These are phyloP conservation scores for Notoglanidium macrostoma DNA, from an alignment of 2,797 vertebrate species.

Conservation along the genomic window DNA sequence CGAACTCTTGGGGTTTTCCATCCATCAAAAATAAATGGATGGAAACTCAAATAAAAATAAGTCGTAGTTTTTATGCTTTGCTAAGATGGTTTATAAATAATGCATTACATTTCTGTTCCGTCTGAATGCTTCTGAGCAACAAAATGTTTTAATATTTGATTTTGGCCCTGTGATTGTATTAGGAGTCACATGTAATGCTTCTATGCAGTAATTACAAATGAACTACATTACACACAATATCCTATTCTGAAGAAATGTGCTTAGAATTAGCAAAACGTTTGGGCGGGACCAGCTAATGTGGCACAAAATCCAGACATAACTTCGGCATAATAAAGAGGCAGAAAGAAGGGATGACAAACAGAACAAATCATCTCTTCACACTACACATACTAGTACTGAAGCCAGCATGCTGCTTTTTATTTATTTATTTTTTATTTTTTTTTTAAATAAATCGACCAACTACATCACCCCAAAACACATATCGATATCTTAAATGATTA, in stretches of 20 bases:
- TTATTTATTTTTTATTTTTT: background rate
- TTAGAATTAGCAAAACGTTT: background rate
- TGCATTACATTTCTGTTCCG: background rate
- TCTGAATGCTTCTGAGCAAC: background rate
- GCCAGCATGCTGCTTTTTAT: background rate
- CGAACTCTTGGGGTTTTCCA: background rate
- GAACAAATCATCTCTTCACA: background rate
- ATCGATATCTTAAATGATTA: background rate
- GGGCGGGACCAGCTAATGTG: background rate
- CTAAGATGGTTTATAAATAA: background rate
- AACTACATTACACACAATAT: background rate
- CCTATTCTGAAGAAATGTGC: background rate
- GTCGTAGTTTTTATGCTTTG: background rate
- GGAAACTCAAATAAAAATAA: background rate
- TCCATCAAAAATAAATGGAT: background rate
- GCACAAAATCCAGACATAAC: background rate
- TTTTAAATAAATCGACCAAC: background rate
- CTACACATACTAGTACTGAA: background rate
- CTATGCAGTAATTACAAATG: background rate
- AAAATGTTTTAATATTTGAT: constrained; percentile 7
- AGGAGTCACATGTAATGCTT: background rate
- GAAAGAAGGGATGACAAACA: background rate
- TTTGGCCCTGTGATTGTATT: background rate
- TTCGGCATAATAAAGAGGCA: background rate
- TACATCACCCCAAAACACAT: background rate